Evolutionary conservation across 2,888 invertebrate genomes (phyloP), one percentile per base, ranked within the genome.

Genomic region (Polyommatus icarus): DNA sequence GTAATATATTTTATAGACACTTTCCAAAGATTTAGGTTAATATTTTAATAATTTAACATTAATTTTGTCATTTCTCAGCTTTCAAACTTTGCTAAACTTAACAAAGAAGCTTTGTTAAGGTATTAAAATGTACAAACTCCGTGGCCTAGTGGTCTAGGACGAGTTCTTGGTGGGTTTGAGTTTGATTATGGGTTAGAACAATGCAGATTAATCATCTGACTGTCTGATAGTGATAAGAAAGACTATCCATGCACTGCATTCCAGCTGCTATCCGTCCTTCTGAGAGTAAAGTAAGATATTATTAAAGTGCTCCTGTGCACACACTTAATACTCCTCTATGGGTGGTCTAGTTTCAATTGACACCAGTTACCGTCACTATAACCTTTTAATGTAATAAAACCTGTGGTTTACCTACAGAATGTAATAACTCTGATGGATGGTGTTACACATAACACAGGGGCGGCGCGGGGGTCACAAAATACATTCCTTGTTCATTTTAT

Each of bases 41-140:
- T 59, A 59, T 59, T 59, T n/a, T 59, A 59, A 59, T 59, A 59
- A 59, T 59, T 20, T 59, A 59, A 1, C 59, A 59, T 59, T 54
- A 54, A 54, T 54, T 59, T 59, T 57, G 20, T 59, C 59, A 59
- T 8, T 59, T n/a, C 20, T 59, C 59, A n/a, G 8, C 59, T 8
- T 20, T 3, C 59, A 59, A 59, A 59, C 10, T 59, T 59, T 59
- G 20, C 8, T 10, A 8, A 20, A 20, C 20, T 59, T 59, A 20
- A 8, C 59, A 59, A 59, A 20, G n/a, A 20, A 10, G 20, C 20
- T 20, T 59, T 59, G 59, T 57, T n/a, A 8, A 59, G 20, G 59
- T 20, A 59, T 59, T 59, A 59, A 20, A 59, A 10, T 59, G 20
- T 59, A 59, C 59, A 59, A 59, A 59, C 57, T 40, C 40, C 40